These are phyloP conservation scores for Bombyx mandarina DNA, from an alignment of 1,140 invertebrate species.

Conservation along the genomic window DNA sequence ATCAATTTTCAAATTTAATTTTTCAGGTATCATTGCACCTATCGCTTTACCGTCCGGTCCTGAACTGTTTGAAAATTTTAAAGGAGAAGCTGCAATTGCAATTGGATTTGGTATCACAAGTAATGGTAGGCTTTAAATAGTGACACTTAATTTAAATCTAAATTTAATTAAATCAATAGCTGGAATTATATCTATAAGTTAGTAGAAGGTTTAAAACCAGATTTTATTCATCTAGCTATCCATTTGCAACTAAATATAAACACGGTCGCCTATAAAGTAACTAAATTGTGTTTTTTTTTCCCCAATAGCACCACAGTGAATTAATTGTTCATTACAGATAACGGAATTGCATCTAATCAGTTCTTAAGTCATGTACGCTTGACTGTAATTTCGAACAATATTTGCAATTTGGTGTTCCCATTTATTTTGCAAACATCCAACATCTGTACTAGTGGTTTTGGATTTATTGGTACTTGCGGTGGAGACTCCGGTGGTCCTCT, in stretches of 20 bases:
- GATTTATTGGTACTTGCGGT: conserved; percentile 21
- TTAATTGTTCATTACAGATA: conserved; percentile 11
- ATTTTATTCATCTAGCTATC: no score
- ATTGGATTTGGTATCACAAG: conserved; percentile 23
- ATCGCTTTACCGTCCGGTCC: conserved; percentile 19
- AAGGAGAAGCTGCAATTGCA: conserved; percentile 17
- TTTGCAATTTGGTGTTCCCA: conserved; percentile 17
- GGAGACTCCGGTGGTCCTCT: conserved; percentile 71
- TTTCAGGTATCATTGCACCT: conserved; percentile 20
- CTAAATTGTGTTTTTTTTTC: no score
- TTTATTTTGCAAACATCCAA: conserved; percentile 15
- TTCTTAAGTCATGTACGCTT: conserved; percentile 21
- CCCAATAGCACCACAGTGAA: neutral
- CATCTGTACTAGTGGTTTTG: conserved; percentile 31
- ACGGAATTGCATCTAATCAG: conserved; percentile 12
- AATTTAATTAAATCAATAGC: no score
- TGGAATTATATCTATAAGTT: no score
- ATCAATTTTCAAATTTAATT: neutral
- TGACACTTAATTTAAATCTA: neutral
- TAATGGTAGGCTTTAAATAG: conserved; percentile 17
- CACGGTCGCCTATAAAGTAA: no score
- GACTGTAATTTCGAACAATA: conserved; percentile 19
- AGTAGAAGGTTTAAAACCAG: no score
- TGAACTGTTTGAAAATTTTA: conserved; percentile 17
- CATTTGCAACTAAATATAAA: no score